phyloP scores from a whole-genome alignment of 2,797 vertebrate genomes.

The Chaenodraco wilsoni region DNA sequence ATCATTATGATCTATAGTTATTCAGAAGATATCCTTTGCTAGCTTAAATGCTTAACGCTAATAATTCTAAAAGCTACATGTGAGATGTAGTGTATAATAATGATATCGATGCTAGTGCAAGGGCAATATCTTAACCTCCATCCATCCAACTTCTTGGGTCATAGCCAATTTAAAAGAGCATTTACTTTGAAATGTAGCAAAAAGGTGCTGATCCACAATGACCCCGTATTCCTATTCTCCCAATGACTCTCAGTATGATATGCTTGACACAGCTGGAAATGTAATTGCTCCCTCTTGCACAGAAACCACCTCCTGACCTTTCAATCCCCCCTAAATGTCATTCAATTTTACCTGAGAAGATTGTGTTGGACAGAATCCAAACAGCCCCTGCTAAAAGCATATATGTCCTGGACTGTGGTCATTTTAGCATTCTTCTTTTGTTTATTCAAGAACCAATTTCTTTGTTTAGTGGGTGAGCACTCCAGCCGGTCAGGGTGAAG shows the following conservation, averaged over 20 bases:
- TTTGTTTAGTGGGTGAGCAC: background rate
- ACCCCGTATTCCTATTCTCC: background rate
- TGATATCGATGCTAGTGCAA: background rate
- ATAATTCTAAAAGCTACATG: conserved; percentile 20
- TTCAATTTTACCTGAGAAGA: conserved; percentile 7
- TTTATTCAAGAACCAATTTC: background rate
- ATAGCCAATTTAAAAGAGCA: conserved; percentile 2
- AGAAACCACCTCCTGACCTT: conserved; percentile 11
- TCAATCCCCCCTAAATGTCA: conserved; percentile 8
- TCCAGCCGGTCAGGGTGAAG: background rate
- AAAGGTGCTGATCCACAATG: background rate
- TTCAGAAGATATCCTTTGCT: conserved; percentile 31
- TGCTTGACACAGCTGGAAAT: conserved; percentile 11
- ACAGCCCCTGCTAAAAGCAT: background rate
- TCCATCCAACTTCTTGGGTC: conserved; percentile 10
- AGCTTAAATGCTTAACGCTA: conserved; percentile 32
- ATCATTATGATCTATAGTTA: conserved; percentile 52
- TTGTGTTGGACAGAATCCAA: background rate
- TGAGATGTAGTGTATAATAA: background rate
- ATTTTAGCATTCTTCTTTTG: background rate
- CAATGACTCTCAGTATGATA: background rate
- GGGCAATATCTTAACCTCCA: background rate
- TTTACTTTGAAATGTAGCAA: conserved; percentile 2
- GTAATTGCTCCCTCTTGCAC: conserved; percentile 6
- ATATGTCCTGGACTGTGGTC: background rate